Conservation (phyloP, 2,797 vertebrate genomes). For the Platalea minor region DNA sequence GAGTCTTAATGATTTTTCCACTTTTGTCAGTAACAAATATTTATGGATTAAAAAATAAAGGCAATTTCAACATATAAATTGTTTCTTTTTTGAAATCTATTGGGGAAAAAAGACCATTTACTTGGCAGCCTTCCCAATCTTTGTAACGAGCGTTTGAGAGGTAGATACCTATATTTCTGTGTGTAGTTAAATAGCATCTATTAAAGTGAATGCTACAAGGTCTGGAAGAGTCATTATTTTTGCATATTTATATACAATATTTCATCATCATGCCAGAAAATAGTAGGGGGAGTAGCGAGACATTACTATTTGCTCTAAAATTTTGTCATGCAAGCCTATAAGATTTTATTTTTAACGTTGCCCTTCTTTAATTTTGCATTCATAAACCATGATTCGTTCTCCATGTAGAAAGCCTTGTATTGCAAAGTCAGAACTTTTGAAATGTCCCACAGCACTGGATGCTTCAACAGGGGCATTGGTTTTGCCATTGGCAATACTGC, state of each 20-base stretch:
- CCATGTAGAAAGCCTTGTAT: not conserved
- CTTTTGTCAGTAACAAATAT: constrained; percentile 86
- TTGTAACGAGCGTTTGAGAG: constrained; percentile 35
- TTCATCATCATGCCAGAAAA: not conserved
- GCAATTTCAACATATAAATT: constrained; percentile 76
- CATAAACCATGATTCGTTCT: not conserved
- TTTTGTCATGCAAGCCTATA: not conserved
- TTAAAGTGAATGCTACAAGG: constrained; percentile 42
- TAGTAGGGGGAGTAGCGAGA: not conserved
- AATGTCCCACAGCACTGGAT: not conserved
- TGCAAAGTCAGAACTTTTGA: not conserved
- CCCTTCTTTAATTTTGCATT: not conserved
- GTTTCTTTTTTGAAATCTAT: constrained; percentile 39
- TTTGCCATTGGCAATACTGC: not conserved
- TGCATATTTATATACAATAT: not conserved
- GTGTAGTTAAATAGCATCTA: constrained; percentile 38
- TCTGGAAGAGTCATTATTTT: constrained; percentile 50
- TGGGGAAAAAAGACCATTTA: not conserved
- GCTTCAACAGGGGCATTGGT: not conserved
- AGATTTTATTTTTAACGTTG: not conserved
- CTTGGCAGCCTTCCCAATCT: constrained; percentile 15
- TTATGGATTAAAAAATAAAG: constrained; percentile 85
- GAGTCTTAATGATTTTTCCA: constrained; percentile 83
- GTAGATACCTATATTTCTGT: constrained; percentile 33
- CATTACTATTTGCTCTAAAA: not conserved